Evolutionary conservation across 2,888 invertebrate species (phyloP), one percentile per base, ranked within the genome.

Genomic region (Dasysyrphus albostriatus): DNA sequence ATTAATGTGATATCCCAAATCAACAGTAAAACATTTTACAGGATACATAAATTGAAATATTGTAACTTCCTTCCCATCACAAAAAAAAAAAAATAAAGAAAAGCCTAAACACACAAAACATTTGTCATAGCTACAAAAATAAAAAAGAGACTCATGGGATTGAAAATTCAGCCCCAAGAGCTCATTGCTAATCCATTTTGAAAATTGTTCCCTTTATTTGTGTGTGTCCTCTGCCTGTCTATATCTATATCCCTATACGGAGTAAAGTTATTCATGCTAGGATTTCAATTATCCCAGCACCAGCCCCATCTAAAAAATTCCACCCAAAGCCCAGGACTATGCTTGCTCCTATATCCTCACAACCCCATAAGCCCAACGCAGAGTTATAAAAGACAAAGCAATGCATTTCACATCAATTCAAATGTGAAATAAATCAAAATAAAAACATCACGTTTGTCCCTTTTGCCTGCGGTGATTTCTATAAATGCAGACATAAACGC

Each of bases 201-300:
- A 73, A 83, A 83, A 87, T 83, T 83, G 75, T 65, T 54, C 77
- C 63, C 73, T 67, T n/a, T 39, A 39, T 54, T n/a, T 67, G 14
- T 24, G 19, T 24, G 1, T 34, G 12, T 19, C 16, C 19, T 32
- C 3, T 7, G 32, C 5, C 32, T 32, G 4, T 32, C 1, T 8
- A 1, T 49, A 12, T 19, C 7, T 34, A 16, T 34, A n/a, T 19
- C 44, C 16, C 12, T 24, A 24, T 34, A 16, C 42, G 4, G 29
- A 9, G 59, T 79, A 76, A 44, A 80, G 65, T 65, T 80, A 75
- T 74, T 49, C 47, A 63, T 74, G 82, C 56, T 39, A 61, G 78
- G 72, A 87, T 87, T 87, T 87, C 83, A 87, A 87, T 87, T 87
- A 87, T 87, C 72, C 83, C 51, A 78, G 78, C 74, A 67, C 78